Base-by-base conservation (phyloP, 2,113 vertebrate genomes). In the Peromyscus polionotus region DNA sequence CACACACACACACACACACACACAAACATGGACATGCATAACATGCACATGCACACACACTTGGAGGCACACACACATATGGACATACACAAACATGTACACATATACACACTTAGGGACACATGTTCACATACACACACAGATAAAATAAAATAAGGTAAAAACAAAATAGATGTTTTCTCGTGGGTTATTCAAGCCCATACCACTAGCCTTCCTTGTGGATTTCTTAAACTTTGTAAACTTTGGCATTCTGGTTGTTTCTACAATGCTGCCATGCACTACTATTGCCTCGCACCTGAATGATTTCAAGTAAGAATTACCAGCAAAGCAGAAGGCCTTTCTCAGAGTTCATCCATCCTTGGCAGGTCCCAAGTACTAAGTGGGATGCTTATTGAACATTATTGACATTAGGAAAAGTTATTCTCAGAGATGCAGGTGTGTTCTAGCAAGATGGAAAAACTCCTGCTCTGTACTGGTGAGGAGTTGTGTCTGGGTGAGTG, bases 211-310 rank as follows among this genome's bases (percentile, higher is more conserved):
- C 13, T 39, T n/a, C 20, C 39, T 14, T 8, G 42, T 20, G 42
- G 91, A 1, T 39, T 73, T 22, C 75, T 86, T 31, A 13, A 22
- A 5, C 6, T 45, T 48, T 11, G 16, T 11, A 6, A 12, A 31
- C 3, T 57, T 39, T 36, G 31, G 33, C 26, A 11, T 31, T 12
- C n/a, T 63, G n/a, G 39, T 45, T 26, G 26, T 20, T 45, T 45
- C 24, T 39, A 5, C 0, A 6, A 1, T 12, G 5, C 6, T 28
- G 12, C 1, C 86, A 31, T 5, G 1, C 0, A 4, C 45, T 2
- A 4, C 14, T 3, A 5, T 10, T 3, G 14, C 0, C 0, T 22
- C 1, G 8, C 0, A 9, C 84, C 48, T 59, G 9, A 0, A 45
- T 31, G 57, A 13, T 13, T n/a, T 45, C 9, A 5, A 17, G 3